Percentiles rank a stretch among this genome's conserved stretches.
phyloP scores from a whole-genome alignment of 2,888 invertebrate species.

The Mimachlamys varia region DNA sequence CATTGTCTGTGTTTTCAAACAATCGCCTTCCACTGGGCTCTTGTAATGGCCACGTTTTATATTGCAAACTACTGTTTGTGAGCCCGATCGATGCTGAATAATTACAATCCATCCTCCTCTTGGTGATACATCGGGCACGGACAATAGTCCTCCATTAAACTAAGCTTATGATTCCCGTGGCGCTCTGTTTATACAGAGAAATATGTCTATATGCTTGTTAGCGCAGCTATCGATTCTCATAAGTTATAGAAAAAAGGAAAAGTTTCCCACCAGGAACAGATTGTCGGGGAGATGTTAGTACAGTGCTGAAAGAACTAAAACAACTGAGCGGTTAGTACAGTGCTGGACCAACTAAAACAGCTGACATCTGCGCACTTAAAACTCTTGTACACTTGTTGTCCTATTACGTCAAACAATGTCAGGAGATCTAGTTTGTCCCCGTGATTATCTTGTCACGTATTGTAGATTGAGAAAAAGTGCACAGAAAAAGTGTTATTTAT shows the following conservation, averaged over 20 bases:
- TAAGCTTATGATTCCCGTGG: neutral
- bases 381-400: no score
- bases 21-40: neutral
- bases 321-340: no score
- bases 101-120: neutral
- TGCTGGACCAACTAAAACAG: no score
- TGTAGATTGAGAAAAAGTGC: no score
- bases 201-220: neutral
- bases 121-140: neutral
- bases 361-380: no score
- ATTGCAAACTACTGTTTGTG: neutral
- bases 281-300: neutral
- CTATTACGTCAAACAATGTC: neutral
- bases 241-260: neutral
- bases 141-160: neutral
- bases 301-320: neutral
- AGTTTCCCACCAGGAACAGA: neutral
- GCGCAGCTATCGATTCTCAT: neutral
- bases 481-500: no score
- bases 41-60: neutral
- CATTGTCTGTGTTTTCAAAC: neutral
- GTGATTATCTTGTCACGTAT: no score
- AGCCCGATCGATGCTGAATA: neutral
- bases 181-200: neutral
- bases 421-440: no score